Evolutionary conservation across 2,797 vertebrate species (phyloP).

Genomic region (Simalia tracyae): DNA sequence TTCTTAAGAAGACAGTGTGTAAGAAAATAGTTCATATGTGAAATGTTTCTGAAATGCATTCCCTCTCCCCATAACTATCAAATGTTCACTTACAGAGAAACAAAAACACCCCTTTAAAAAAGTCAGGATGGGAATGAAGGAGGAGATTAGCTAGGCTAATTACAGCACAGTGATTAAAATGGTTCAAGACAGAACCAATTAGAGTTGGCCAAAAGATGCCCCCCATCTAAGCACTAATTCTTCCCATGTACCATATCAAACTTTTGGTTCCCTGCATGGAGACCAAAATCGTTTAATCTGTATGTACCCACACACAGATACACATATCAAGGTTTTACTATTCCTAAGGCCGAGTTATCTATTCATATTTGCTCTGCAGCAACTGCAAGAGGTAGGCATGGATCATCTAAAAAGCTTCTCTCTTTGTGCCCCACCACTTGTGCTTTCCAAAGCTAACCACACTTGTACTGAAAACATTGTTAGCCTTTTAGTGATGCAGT

Average conservation of each 20-base stretch:
- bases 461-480: conserved; percentile 9
- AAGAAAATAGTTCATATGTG: conserved; percentile 81
- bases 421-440: conserved; percentile 49
- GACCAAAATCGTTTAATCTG: conserved; percentile 57
- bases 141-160: conserved; percentile 65
- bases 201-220: conserved; percentile 74
- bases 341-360: conserved; percentile 68
- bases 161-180: conserved; percentile 80
- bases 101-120: conserved; percentile 57
- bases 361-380: conserved; percentile 72
- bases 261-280: conserved; percentile 75
- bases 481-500: conserved; percentile 32
- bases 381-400: conserved; percentile 78
- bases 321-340: conserved; percentile 65
- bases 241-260: conserved; percentile 57
- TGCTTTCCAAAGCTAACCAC: conserved; percentile 21
- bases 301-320: conserved; percentile 53
- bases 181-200: conserved; percentile 77
- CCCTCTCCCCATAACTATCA: conserved; percentile 52
- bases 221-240: conserved; percentile 64
- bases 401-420: conserved; percentile 73
- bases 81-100: conserved; percentile 67
- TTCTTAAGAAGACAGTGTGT: conserved; percentile 75
- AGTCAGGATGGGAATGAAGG: conserved; percentile 60
- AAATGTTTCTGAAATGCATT: conserved; percentile 78